A percentile compares a stretch with the other conserved stretches of the same genome.
Conservation (phyloP, 2,888 invertebrate genomes). For the Agapostemon virescens region DNA sequence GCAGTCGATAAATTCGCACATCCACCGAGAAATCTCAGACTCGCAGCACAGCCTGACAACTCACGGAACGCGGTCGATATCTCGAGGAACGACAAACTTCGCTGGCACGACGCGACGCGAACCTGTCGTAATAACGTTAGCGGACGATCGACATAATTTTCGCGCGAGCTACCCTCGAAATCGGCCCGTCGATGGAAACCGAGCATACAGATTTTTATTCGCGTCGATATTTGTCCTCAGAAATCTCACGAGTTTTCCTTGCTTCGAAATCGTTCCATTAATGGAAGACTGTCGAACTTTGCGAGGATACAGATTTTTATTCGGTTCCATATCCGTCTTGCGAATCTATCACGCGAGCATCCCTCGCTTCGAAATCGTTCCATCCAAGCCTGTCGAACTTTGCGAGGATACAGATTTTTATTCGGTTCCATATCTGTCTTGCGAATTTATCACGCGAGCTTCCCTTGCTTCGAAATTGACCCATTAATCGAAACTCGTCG, state of each 20-base stretch:
- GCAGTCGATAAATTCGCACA: slow-evolving; percentile 59
- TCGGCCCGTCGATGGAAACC: not conserved
- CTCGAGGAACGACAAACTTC: slow-evolving; percentile 59
- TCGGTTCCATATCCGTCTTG: not conserved
- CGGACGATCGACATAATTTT: slow-evolving; percentile 39
- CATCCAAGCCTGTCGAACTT: too few relatives aligned
- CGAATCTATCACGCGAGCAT: too few relatives aligned
- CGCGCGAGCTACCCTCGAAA: not conserved
- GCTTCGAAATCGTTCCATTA: not conserved
- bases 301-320: not conserved
- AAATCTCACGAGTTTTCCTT: not conserved
- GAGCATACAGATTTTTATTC: not conserved
- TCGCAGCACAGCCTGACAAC: slow-evolving; percentile 53
- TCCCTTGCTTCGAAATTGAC: too few relatives aligned
- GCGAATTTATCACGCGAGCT: too few relatives aligned
- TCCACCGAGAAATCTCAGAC: slow-evolving; percentile 56
- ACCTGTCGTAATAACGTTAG: slow-evolving; percentile 39
- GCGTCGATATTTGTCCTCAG: not conserved
- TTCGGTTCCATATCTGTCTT: not conserved
- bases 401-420: too few relatives aligned
- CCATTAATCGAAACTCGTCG: too few relatives aligned
- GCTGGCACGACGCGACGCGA: slow-evolving; percentile 66
- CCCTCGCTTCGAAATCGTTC: too few relatives aligned
- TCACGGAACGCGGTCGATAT: slow-evolving; percentile 65
- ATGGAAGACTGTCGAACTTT: not conserved